A percentile compares a stretch with the other conserved stretches of the same genome.
These are phyloP conservation scores for Dromaius novaehollandiae DNA, from an alignment of 2,113 vertebrate species.

Conservation along the genomic window DNA sequence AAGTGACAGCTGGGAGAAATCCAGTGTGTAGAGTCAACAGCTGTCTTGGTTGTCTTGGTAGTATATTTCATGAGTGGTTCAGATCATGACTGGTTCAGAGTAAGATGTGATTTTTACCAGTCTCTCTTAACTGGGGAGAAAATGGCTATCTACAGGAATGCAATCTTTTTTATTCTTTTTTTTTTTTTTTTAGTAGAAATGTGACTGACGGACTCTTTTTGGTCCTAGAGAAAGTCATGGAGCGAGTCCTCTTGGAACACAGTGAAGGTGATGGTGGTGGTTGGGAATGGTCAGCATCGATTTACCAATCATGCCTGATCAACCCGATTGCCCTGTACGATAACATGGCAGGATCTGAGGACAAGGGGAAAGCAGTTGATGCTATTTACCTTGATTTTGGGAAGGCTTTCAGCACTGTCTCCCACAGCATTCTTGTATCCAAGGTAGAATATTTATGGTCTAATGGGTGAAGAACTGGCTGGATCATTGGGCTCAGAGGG, in stretches of 20 bases:
- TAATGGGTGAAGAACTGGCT: not conserved
- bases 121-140: not conserved
- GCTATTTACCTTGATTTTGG: not conserved
- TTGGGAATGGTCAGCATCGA: not conserved
- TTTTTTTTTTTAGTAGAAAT: not conserved
- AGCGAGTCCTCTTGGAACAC: not conserved
- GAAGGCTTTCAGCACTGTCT: not conserved
- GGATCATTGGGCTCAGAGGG: not conserved
- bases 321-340: not conserved
- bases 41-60: conserved; percentile 9
- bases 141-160: not conserved
- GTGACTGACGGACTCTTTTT: not conserved
- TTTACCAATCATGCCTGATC: not conserved
- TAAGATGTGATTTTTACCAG: not conserved
- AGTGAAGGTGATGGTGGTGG: not conserved
- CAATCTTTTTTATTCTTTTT: no score
- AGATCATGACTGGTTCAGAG: not conserved
- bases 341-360: no score
- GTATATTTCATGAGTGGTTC: not conserved
- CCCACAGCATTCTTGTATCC: not conserved
- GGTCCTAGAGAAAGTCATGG: not conserved
- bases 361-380: not conserved
- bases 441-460: not conserved
- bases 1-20: conserved; percentile 26
- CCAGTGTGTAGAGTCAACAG: not conserved